Evolutionary conservation across 1,140 invertebrate genomes (phyloP), one percentile per base, ranked within the genome.

Genomic region (Hycleus phaleratus): DNA sequence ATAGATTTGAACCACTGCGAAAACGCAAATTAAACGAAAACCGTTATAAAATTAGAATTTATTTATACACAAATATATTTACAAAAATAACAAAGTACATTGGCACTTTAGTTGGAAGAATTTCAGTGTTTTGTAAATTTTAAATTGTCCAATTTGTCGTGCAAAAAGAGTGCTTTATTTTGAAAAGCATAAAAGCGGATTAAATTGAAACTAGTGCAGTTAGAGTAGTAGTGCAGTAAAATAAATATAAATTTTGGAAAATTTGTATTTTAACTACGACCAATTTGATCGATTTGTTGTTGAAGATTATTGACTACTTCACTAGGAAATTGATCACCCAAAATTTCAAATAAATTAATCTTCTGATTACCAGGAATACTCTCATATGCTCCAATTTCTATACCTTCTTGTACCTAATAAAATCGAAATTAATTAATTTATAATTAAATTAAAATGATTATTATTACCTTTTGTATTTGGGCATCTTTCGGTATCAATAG

Each of bases 281-380:
- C 88, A 61, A 91, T 84, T 74, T 87, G 82, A 71, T 91, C 88
- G 55, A 91, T 85, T 74, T 90, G 88, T 32, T 80, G 72, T 67
- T 91, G 88, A 9, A 91, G 79, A 73, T 91, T 91, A 77, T 85
- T 88, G 67, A 91, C 88, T n/a, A 91, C 89, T 74, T 91, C 89
- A 11, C 84, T 81, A 18, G 89, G 89, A 24, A 91, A 83, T 69
- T 90, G 86, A 60, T 88, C 87, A 4, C 87, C 87, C 12, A 91
- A 77, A 60, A 91, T 89, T 68, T 88, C 84, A 70, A 85, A 86
- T 0, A 91, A 78, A 72, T 90, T 87, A 71, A 91, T 87, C 64
- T 82, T 82, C 72, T 91, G 87, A 72, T 88, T 84, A 18, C 85
- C 88, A 59, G 88, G 88, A 58, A 91, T 91, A 38, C 85, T 85